Evolutionary conservation across 2,797 vertebrate species (phyloP).

Genomic region (Chiroxiphia lanceolata): DNA sequence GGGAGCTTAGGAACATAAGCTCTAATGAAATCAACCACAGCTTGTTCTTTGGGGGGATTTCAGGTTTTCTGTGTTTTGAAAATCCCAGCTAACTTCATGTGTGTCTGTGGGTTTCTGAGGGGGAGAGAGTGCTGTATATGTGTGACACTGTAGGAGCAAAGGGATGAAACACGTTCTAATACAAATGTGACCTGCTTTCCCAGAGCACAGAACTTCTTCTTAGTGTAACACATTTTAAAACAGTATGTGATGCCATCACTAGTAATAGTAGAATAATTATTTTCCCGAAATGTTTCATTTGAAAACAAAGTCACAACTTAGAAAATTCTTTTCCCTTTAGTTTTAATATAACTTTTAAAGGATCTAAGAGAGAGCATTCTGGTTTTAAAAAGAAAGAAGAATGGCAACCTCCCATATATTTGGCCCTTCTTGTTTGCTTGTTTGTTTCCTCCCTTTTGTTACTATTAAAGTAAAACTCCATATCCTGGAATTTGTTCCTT

Average conservation of each 20-base stretch:
- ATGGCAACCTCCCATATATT: not conserved
- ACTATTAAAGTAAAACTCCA: constrained; percentile 12
- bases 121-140: not conserved
- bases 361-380: not conserved
- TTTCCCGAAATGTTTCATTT: not conserved
- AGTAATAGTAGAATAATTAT: not conserved
- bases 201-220: not conserved
- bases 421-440: constrained; percentile 20
- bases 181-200: not conserved
- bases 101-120: not conserved
- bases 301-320: not conserved
- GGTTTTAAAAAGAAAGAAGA: constrained; percentile 3
- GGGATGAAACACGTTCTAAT: not conserved
- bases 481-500: constrained; percentile 27
- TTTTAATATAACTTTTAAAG: not conserved
- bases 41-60: not conserved
- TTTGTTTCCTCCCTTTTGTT: constrained; percentile 15
- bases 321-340: not conserved
- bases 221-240: not conserved
- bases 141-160: not conserved
- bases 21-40: not conserved
- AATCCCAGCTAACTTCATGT: not conserved
- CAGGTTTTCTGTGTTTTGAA: not conserved
- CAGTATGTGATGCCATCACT: not conserved
- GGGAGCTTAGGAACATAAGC: not conserved